Evolutionary conservation across 2,113 vertebrate genomes (phyloP).

Genomic region (Canis aureus): DNA sequence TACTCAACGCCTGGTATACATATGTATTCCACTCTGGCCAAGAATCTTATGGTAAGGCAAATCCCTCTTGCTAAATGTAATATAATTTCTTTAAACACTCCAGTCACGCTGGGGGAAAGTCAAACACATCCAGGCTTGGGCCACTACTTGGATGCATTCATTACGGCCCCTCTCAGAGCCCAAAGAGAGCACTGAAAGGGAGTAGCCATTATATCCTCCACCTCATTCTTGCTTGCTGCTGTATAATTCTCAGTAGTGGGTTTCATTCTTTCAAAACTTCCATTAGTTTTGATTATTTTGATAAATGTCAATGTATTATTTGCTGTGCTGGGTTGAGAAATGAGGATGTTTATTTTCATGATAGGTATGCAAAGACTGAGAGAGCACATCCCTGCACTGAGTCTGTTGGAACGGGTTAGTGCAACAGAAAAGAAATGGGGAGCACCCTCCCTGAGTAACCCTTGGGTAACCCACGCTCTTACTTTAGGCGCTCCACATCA

Average conservation of each 20-base stretch:
- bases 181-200: neutral
- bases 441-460: neutral
- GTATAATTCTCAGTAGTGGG: slow-evolving; percentile 10
- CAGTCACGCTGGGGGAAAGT: neutral
- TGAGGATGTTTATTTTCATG: neutral
- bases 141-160: neutral
- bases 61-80: neutral
- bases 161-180: neutral
- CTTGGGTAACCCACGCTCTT: slow-evolving; percentile 12
- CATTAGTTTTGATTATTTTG: neutral
- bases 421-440: neutral
- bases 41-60: neutral
- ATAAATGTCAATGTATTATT: slow-evolving; percentile 26
- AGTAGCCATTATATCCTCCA: neutral
- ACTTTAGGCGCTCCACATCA: slow-evolving; percentile 25
- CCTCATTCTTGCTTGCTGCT: neutral
- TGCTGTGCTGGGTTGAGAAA: slow-evolving; percentile 20
- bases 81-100: neutral
- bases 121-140: neutral
- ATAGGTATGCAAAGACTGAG: neutral
- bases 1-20: neutral
- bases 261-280: neutral
- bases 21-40: neutral
- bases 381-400: neutral
- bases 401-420: neutral